Evolutionary conservation across 2,888 invertebrate genomes (phyloP).

Genomic region (Eupithecia subfuscata): DNA sequence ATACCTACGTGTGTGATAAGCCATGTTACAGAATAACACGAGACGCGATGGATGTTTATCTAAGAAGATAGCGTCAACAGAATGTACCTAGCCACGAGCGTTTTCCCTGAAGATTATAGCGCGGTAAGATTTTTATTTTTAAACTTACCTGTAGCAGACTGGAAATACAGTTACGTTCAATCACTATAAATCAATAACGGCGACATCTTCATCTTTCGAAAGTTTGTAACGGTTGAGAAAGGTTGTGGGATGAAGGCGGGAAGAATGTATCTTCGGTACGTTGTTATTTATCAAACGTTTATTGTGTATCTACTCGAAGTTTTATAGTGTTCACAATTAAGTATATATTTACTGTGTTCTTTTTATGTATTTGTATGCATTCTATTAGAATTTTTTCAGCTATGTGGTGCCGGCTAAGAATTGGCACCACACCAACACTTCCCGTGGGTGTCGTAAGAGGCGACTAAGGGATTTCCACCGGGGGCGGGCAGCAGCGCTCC

Average conservation of each 20-base stretch:
- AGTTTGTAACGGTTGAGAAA: background rate
- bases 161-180: constrained; percentile 22
- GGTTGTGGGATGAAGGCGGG: background rate
- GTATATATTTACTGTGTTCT: too few relatives aligned
- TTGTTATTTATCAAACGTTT: background rate
- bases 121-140: constrained; percentile 19
- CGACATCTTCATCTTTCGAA: constrained; percentile 12
- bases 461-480: too few relatives aligned
- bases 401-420: too few relatives aligned
- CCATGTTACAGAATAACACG: constrained; percentile 25
- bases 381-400: too few relatives aligned
- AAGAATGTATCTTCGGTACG: background rate
- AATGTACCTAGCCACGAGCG: constrained; percentile 26
- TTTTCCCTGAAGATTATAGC: constrained; percentile 26
- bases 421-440: too few relatives aligned
- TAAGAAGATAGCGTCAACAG: constrained; percentile 37
- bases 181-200: constrained; percentile 22
- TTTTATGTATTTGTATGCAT: too few relatives aligned
- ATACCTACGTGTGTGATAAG: constrained; percentile 17
- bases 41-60: constrained; percentile 40
- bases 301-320: background rate
- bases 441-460: too few relatives aligned
- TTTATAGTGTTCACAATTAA: background rate
- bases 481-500: too few relatives aligned
- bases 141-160: constrained; percentile 22